Base-by-base conservation (phyloP, 2,797 vertebrate genomes). In the Champsocephalus gunnari region DNA sequence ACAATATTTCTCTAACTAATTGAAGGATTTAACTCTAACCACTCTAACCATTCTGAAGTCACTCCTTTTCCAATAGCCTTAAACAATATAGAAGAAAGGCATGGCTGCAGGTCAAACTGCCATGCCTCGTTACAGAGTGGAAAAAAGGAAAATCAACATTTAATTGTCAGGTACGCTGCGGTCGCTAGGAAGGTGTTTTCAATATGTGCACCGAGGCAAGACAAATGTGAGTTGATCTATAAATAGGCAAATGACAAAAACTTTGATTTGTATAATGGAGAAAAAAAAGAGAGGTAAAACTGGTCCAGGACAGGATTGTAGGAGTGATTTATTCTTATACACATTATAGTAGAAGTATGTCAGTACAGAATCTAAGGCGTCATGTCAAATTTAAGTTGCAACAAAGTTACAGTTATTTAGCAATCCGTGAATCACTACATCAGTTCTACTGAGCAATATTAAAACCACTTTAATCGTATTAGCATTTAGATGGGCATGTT, bases 401-500 rank as follows among this genome's bases (percentile, higher is more conserved):
- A 69, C 76, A 89, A 88, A 88, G 88, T 92, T 89, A 89, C 83
- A 90, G 80, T 90, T 91, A 87, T 87, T 90, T 91, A 92, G 89
- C 90, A 90, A 86, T 87, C 83, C 88, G 77, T 65, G 83, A 89
- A 90, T 91, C 88, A 89, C 66, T 83, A 84, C 78, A 84, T 84
- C 83, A 68, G 72, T 84, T 91, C 87, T 89, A 91, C 41, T 74
- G 82, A 85, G 71, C 87, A 85, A 84, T 86, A 92, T 91, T 82
- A 82, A 87, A 87, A 83, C 72, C 72, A 85, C 86, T 90, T 88
- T 89, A 82, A 87, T 86, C 88, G 88, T 89, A 94, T 95, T 94
- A 91, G 91, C 91, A 94, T 94, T 93, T 94, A 92, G 91, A 94
- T 93, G 75, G 89, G 79, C 89, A 90, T 89, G 83, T 74, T 88